Evolutionary conservation across 2,888 invertebrate species (phyloP), one percentile per base, ranked within the genome.

Genomic region (Drosophila borborema): DNA sequence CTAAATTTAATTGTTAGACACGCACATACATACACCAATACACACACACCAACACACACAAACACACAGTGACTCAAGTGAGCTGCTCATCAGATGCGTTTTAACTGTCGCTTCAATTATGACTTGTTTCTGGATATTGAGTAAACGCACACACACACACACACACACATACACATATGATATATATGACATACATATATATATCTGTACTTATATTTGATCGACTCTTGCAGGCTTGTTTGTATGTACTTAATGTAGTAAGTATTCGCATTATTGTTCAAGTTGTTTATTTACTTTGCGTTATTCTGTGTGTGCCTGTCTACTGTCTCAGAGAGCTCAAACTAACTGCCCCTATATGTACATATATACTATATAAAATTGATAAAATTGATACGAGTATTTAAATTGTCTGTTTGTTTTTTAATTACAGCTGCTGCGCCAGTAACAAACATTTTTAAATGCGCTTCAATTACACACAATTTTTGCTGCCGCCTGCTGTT

Each of bases 221-320:
- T 81, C 74, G 53, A 77, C 69, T 61, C 74, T 82, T 91, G 79
- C 92, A 92, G 92, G 91, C 91, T 92, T 92, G 84, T 90, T 89
- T 92, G 91, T 92, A 83, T 81, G 83, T 83, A 91, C 86, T 91
- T 78, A 75, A 86, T 88, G 76, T 89, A 83, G 86, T 86, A 86
- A 86, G 86, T 86, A 86, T 86, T 79, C 74, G 74, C 77, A 78
- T 77, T 75, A 78, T 73, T 74, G 48, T 72, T 70, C 64, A 61
- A 40, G 46, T 74, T 71, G 45, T 63, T 41, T 45, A 18, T 18
- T 51, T 55, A 23, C 41, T 31, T 51, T 54, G 40, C 45, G 49
- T 41, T 14, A 23, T 31, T 70, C 38, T 71, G 64, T 71, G 63
- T 70, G 49, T 79, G 63, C 56, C 68, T 74, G 65, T 59, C 45